phyloP scores from a whole-genome alignment of 2,888 invertebrate genomes.

The Acanthosepion lycidas region DNA sequence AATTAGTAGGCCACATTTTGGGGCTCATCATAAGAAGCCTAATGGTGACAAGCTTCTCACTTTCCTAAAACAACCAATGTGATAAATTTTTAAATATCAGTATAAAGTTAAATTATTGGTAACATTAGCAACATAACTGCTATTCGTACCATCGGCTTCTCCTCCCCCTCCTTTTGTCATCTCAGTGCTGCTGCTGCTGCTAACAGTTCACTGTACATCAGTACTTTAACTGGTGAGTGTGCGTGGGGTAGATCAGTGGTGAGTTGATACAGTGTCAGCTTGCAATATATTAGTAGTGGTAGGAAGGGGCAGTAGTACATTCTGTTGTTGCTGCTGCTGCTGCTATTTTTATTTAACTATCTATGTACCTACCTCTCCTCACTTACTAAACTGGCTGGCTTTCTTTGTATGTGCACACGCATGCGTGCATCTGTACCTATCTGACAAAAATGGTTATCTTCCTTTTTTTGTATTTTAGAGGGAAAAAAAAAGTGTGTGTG shows the following conservation, averaged over 20 bases:
- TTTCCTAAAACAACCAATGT: background rate
- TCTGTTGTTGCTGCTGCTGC: background rate
- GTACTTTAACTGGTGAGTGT: background rate
- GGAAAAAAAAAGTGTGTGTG: too few species aligned
- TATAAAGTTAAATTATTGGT: background rate
- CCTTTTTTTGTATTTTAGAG: background rate
- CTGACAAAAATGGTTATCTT: background rate
- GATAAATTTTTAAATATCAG: background rate
- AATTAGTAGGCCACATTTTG: background rate
- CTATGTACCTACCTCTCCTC: background rate
- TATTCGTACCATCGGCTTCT: background rate
- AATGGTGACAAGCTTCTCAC: background rate
- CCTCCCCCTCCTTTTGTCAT: background rate
- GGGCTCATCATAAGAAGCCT: too few species aligned
- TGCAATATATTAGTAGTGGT: slow-evolving; percentile 10
- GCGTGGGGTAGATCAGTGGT: background rate
- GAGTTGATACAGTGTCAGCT: slow-evolving; percentile 33
- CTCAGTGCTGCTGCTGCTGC: background rate
- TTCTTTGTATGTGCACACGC: background rate
- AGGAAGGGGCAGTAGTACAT: background rate
- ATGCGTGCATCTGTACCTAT: background rate
- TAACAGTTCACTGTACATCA: background rate
- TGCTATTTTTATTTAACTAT: background rate
- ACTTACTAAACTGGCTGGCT: background rate
- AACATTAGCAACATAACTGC: background rate